These are phyloP conservation scores for Saccopteryx leptura DNA, from an alignment of 2,113 vertebrate genomes.

Conservation along the genomic window DNA sequence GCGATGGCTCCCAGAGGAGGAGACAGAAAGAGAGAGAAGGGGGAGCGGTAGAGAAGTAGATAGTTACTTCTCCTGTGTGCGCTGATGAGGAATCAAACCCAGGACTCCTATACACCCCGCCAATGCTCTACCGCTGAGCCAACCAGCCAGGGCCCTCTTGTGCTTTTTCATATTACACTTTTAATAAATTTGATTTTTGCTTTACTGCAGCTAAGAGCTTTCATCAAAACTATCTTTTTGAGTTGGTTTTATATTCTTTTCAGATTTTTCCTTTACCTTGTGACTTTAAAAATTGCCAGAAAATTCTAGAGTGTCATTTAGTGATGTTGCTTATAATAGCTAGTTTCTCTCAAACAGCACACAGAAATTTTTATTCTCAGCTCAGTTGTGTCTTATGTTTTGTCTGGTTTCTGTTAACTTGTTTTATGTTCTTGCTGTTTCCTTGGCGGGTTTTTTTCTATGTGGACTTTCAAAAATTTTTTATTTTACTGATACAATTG, in stretches of 20 bases:
- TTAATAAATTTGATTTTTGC: constrained; percentile 12
- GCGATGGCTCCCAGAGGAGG: too few relatives aligned
- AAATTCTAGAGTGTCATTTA: constrained; percentile 16
- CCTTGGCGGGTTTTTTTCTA: background rate
- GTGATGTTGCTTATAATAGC: background rate
- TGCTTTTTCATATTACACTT: background rate
- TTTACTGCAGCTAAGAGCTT: background rate
- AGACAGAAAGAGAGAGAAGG: too few relatives aligned
- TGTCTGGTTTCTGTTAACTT: background rate
- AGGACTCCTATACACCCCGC: too few relatives aligned
- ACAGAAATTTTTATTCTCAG: background rate
- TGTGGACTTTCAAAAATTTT: background rate
- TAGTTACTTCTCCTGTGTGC: too few relatives aligned
- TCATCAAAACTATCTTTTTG: background rate
- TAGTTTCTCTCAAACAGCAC: background rate
- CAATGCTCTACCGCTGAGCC: too few relatives aligned
- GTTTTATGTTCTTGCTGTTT: background rate
- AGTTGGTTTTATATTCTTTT: constrained; percentile 6
- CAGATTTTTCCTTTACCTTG: background rate
- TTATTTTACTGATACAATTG: background rate
- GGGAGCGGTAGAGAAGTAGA: too few relatives aligned
- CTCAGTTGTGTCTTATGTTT: background rate
- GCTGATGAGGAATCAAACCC: too few relatives aligned
- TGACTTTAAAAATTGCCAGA: constrained; percentile 17
- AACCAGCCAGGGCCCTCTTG: background rate